These are phyloP conservation scores for Synanthedon vespiformis DNA, from an alignment of 2,888 invertebrate species.

Conservation along the genomic window DNA sequence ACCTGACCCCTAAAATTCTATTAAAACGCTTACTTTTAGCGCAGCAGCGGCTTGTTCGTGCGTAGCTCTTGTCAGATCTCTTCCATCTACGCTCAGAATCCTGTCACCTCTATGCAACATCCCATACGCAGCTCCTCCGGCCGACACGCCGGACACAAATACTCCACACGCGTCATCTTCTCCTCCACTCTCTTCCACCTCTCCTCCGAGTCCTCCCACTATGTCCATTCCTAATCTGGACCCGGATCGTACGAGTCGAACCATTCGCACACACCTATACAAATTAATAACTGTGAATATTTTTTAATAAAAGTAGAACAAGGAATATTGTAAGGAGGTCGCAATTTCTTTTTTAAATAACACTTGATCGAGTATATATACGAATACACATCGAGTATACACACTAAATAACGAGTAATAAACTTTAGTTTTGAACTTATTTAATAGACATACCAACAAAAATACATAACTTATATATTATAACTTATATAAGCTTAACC, in stretches of 20 bases:
- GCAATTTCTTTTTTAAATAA: neutral
- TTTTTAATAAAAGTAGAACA: neutral
- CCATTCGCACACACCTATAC: constrained; percentile 58
- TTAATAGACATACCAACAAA: too few relatives aligned
- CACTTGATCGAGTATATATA: too few relatives aligned
- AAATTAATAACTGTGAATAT: neutral
- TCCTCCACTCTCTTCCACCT: constrained; percentile 30
- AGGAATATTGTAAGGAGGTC: neutral
- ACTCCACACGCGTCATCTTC: constrained; percentile 61
- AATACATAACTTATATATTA: too few relatives aligned
- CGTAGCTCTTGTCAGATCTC: constrained; percentile 78
- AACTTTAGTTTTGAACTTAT: too few relatives aligned
- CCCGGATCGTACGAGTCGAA: constrained; percentile 56
- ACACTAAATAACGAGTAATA: too few relatives aligned
- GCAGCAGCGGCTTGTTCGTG: constrained; percentile 84
- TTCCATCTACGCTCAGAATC: constrained; percentile 80
- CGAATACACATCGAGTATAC: too few relatives aligned
- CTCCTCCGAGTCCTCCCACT: constrained; percentile 60
- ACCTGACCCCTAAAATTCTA: too few relatives aligned
- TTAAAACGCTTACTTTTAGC: constrained; percentile 38
- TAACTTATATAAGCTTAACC: too few relatives aligned
- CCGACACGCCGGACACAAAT: constrained; percentile 59
- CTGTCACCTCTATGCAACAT: constrained; percentile 77
- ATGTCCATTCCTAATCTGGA: constrained; percentile 67
- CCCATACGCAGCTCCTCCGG: constrained; percentile 56